phyloP scores from a whole-genome alignment of 2,888 invertebrate species.

The Prostheceraeus crozeri region DNA sequence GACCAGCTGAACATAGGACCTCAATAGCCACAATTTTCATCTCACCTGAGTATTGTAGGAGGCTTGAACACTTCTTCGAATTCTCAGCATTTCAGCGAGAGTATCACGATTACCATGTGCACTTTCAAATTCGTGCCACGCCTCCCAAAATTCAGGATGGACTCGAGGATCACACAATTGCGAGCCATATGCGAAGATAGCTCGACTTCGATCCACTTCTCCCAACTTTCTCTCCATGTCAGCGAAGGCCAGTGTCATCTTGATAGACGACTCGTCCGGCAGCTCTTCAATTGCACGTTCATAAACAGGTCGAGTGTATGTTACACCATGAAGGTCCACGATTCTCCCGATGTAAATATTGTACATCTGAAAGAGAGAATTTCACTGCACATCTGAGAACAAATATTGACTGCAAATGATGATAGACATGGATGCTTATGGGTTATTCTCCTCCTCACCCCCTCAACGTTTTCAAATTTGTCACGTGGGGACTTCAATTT shows the following conservation, averaged over 20 bases:
- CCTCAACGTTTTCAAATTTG: too few species aligned
- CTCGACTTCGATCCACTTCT: slow-evolving; percentile 91
- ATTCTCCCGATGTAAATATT: slow-evolving; percentile 97
- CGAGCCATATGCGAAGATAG: slow-evolving; percentile 93
- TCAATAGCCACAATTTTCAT: slow-evolving; percentile 85
- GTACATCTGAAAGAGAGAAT: slow-evolving; percentile 67
- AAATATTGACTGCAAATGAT: too few species aligned
- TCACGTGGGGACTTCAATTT: too few species aligned
- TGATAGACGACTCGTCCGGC: slow-evolving; percentile 75
- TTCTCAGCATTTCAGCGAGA: slow-evolving; percentile 93
- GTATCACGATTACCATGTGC: slow-evolving; percentile 98
- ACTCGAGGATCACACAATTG: slow-evolving; percentile 98
- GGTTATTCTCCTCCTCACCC: too few species aligned
- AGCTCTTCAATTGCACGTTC: slow-evolving; percentile 91
- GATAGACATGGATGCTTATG: too few species aligned
- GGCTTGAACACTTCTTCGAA: slow-evolving; percentile 92
- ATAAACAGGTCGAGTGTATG: slow-evolving; percentile 91
- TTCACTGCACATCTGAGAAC: too few species aligned
- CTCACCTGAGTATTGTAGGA: slow-evolving; percentile 95
- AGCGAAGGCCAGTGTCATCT: slow-evolving; percentile 91
- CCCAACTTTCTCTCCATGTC: slow-evolving; percentile 97
- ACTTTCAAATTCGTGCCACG: slow-evolving; percentile 98
- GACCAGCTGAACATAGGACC: slow-evolving; percentile 6
- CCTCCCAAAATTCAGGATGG: slow-evolving; percentile 88
- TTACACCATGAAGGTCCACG: slow-evolving; percentile 91